Evolutionary conservation across 2,113 vertebrate genomes (phyloP).

Genomic region (Setophaga coronata): DNA sequence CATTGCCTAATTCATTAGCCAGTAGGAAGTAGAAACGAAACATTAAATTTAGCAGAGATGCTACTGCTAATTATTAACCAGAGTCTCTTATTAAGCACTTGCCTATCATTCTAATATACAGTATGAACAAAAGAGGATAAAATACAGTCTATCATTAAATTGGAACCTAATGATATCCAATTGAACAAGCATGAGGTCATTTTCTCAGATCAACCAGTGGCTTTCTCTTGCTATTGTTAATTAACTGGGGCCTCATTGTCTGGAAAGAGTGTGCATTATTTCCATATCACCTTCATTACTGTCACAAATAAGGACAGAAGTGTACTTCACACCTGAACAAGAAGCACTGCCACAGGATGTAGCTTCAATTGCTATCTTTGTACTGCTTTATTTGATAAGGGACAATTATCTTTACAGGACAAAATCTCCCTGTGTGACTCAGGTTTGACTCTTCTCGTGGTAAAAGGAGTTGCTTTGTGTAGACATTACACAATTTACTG

Average conservation of each 20-base stretch:
- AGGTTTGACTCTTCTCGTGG: neutral
- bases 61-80: constrained; percentile 45
- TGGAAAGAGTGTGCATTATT: neutral
- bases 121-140: neutral
- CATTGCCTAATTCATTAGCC: constrained; percentile 29
- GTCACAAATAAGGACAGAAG: neutral
- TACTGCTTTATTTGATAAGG: neutral
- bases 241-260: neutral
- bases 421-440: neutral
- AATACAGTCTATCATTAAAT: constrained; percentile 12
- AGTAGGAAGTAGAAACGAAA: constrained; percentile 41
- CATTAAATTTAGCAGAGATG: constrained; percentile 52
- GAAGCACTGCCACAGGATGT: neutral
- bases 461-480: neutral
- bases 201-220: neutral
- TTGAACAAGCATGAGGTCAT: neutral
- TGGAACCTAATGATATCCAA: neutral
- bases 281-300: neutral
- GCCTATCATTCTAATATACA: neutral
- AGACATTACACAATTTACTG: neutral
- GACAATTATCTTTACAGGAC: neutral
- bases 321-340: neutral
- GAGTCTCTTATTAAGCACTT: constrained; percentile 26
- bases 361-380: neutral
- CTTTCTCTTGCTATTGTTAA: neutral